phyloP scores from a whole-genome alignment of 2,797 vertebrate species.

The Sebastes wilsoni region DNA sequence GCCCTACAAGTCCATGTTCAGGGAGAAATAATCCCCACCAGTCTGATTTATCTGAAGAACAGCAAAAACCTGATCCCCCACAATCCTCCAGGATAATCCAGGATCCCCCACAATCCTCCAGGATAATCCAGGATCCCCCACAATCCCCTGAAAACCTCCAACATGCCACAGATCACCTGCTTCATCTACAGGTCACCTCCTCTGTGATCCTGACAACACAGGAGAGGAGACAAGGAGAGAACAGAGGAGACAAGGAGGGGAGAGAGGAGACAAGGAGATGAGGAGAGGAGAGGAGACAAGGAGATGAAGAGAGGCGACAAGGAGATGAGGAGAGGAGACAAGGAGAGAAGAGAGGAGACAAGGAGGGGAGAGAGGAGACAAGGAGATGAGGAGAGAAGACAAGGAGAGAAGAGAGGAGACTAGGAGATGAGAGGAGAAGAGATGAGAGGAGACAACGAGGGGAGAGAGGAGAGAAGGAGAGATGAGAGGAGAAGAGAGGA shows the following conservation, averaged over 20 bases:
- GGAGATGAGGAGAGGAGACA: neutral
- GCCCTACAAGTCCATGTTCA: slow-evolving; percentile 65
- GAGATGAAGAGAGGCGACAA: neutral
- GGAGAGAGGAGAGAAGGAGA: neutral
- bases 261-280: no score
- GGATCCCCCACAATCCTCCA: slow-evolving; percentile 18
- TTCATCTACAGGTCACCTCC: neutral
- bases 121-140: neutral
- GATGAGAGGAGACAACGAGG: no score
- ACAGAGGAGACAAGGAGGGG: no score
- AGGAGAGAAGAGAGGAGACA: neutral
- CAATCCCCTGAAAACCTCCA: neutral
- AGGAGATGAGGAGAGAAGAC: neutral
- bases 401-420: neutral
- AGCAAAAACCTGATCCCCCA: slow-evolving; percentile 38
- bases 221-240: neutral
- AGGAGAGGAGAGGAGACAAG: neutral
- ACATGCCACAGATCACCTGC: slow-evolving; percentile 24
- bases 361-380: neutral
- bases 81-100: neutral
- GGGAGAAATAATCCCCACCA: slow-evolving; percentile 35
- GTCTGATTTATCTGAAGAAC: slow-evolving; percentile 7
- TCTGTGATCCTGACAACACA: neutral
- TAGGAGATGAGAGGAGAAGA: neutral
- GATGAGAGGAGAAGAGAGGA: neutral